Percentiles rank a stretch among this genome's conserved stretches.
Evolutionary conservation across 2,888 invertebrate genomes (phyloP).

Genomic region (Oligia strigilis): DNA sequence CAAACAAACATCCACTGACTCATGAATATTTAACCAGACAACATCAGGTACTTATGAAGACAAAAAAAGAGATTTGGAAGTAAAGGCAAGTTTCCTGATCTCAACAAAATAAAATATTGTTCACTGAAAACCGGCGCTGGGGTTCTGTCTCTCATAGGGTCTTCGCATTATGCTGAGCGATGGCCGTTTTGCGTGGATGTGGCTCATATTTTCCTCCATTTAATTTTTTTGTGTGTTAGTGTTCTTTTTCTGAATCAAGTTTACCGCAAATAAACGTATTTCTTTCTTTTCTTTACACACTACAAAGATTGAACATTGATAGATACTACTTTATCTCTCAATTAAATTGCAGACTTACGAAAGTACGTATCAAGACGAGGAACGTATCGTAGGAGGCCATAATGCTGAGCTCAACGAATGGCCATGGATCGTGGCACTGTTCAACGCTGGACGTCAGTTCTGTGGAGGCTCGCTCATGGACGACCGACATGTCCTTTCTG

Average conservation of each 20-base stretch:
- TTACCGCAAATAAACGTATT: no score
- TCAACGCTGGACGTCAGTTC: constrained; percentile 96
- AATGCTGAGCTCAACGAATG: constrained; percentile 95
- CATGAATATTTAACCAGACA: not conserved
- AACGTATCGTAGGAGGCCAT: constrained; percentile 96
- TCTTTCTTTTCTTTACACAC: no score
- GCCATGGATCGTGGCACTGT: constrained; percentile 96
- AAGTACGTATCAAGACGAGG: constrained; percentile 91
- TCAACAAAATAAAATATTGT: not conserved
- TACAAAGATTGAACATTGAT: not conserved
- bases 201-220: no score
- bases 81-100: no score
- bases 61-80: not conserved
- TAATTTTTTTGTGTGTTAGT: no score
- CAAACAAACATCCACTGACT: not conserved
- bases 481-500: constrained; percentile 94
- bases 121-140: no score
- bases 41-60: not conserved
- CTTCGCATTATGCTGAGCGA: no score
- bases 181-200: no score
- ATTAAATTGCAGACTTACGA: constrained; percentile 77
- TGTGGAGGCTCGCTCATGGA: constrained; percentile 97
- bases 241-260: no score
- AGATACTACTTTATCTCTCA: not conserved
- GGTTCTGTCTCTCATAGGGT: no score